A percentile compares a stretch with the other conserved stretches of the same genome.
phyloP scores from a whole-genome alignment of 2,797 vertebrate genomes.

The Centroberyx gerrardi region DNA sequence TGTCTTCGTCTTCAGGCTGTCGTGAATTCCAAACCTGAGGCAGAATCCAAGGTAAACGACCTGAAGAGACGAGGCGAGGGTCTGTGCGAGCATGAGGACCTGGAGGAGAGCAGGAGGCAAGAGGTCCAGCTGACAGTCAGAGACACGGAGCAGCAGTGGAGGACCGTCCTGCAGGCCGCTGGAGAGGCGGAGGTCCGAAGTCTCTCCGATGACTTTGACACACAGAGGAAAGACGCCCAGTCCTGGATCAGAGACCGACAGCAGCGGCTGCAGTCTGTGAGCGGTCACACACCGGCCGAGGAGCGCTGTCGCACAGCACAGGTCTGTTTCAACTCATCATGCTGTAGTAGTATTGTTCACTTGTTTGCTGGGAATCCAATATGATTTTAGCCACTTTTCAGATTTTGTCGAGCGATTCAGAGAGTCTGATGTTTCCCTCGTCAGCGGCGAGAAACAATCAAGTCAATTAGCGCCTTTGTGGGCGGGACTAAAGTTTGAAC shows the following conservation, averaged over 20 bases:
- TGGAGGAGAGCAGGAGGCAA: slow-evolving; percentile 58
- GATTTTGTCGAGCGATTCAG: no score
- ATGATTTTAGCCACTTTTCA: background rate
- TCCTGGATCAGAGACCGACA: slow-evolving; percentile 86
- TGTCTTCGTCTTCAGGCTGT: slow-evolving; percentile 80
- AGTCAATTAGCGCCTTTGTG: no score
- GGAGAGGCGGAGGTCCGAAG: slow-evolving; percentile 54
- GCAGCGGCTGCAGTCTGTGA: slow-evolving; percentile 79
- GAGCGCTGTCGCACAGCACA: slow-evolving; percentile 81
- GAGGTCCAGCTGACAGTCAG: slow-evolving; percentile 57
- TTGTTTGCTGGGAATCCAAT: background rate
- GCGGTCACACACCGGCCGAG: slow-evolving; percentile 66
- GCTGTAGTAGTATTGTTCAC: background rate
- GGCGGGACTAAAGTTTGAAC: no score
- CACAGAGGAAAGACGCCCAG: slow-evolving; percentile 77
- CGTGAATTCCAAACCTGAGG: slow-evolving; percentile 72
- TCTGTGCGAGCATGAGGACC: slow-evolving; percentile 54
- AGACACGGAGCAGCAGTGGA: slow-evolving; percentile 74
- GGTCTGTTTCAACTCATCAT: slow-evolving; percentile 73
- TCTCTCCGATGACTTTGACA: slow-evolving; percentile 75
- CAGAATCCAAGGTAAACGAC: slow-evolving; percentile 80
- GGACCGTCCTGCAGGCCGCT: slow-evolving; percentile 55
- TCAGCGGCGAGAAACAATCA: no score
- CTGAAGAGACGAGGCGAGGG: slow-evolving; percentile 59
- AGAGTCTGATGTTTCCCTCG: no score